phyloP scores from a whole-genome alignment of 2,888 invertebrate genomes.

The Meloe dianella region DNA sequence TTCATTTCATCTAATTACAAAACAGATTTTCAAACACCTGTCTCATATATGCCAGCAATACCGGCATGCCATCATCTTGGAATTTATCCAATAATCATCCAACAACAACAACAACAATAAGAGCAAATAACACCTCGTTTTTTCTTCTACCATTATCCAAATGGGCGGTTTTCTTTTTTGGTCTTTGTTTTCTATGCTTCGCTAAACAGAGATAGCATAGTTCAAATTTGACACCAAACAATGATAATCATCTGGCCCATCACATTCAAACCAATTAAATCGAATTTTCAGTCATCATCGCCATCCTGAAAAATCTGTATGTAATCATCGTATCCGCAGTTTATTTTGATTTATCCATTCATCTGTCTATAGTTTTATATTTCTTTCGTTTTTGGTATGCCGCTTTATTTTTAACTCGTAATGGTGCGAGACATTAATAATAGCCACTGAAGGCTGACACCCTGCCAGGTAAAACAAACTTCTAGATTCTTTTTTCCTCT shows the following conservation, averaged over 20 bases:
- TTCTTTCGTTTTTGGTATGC: neutral
- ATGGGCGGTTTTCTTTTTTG: too few relatives aligned
- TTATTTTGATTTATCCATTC: neutral
- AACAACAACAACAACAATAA: neutral
- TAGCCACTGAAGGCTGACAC: slow-evolving; percentile 13
- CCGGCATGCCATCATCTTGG: neutral
- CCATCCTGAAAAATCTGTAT: slow-evolving; percentile 17
- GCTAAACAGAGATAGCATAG: too few relatives aligned
- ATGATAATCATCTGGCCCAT: too few relatives aligned
- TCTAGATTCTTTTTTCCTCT: slow-evolving; percentile 3
- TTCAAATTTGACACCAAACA: too few relatives aligned
- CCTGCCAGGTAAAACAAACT: slow-evolving; percentile 20
- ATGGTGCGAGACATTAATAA: slow-evolving; percentile 16
- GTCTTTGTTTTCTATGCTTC: too few relatives aligned
- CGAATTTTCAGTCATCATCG: slow-evolving; percentile 14
- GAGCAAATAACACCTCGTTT: neutral
- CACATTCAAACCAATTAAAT: neutral
- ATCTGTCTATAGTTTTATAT: neutral
- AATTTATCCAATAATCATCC: neutral
- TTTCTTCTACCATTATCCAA: too few relatives aligned
- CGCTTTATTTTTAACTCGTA: slow-evolving; percentile 14
- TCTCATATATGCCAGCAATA: neutral
- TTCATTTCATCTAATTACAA: neutral
- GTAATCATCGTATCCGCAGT: slow-evolving; percentile 9
- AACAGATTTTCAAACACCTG: slow-evolving; percentile 13